Conservation (phyloP, 2,113 vertebrate genomes). For the Lepisosteus oculatus region DNA sequence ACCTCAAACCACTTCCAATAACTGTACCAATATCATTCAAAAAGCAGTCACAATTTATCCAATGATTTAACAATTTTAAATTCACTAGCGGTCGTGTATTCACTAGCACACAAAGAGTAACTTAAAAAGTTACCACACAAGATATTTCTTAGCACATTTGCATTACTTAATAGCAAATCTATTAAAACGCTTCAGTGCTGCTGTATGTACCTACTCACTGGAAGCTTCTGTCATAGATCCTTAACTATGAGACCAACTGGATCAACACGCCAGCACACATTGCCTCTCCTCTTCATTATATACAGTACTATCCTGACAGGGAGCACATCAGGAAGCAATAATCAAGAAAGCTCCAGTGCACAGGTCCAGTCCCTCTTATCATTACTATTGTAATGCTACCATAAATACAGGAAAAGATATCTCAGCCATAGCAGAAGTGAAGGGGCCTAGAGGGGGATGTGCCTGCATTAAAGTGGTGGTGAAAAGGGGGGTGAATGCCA, state of each 20-base stretch:
- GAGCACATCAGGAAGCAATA: neutral
- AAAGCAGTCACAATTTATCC: neutral
- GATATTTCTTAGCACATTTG: neutral
- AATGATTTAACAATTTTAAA: neutral
- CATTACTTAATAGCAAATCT: neutral
- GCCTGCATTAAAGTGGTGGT: too few relatives aligned
- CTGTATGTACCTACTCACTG: neutral
- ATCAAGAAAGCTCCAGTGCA: neutral
- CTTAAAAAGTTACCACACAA: too few relatives aligned
- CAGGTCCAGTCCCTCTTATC: conserved; percentile 2
- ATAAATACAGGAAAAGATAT: conserved; percentile 3
- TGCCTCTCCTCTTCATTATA: neutral
- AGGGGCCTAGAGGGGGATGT: too few relatives aligned
- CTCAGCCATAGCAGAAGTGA: neutral
- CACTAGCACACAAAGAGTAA: too few relatives aligned
- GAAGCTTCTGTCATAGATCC: neutral
- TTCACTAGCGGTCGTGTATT: too few relatives aligned
- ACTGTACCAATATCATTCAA: neutral
- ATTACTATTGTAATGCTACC: neutral
- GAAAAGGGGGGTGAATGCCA: too few relatives aligned
- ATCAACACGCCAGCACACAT: neutral
- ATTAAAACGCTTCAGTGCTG: neutral
- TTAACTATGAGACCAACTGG: neutral
- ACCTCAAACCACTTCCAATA: too few relatives aligned
- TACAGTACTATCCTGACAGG: neutral